phyloP scores from a whole-genome alignment of 1,140 invertebrate genomes.

The Drosophila mojavensis region DNA sequence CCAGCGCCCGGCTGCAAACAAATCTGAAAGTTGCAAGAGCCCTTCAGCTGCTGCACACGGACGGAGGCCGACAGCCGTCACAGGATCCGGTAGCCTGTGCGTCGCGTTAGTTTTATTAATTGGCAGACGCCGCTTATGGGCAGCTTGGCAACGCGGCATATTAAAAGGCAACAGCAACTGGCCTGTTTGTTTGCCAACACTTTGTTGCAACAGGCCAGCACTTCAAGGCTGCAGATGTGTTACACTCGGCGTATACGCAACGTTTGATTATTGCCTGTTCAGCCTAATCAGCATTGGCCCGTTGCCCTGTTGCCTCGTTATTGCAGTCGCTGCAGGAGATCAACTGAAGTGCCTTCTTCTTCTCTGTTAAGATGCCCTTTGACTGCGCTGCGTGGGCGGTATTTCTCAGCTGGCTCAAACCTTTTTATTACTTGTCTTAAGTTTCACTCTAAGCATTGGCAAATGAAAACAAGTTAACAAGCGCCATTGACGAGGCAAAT shows the following conservation, averaged over 20 bases:
- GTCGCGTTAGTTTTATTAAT: constrained; percentile 18
- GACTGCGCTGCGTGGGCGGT: not conserved
- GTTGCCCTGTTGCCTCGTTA: not conserved
- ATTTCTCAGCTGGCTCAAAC: not conserved
- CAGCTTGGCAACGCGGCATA: not conserved
- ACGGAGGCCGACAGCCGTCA: not conserved
- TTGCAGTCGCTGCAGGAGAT: constrained; percentile 2
- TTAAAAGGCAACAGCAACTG: constrained; percentile 4
- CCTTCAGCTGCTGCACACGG: not conserved
- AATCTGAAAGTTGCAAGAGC: constrained; percentile 2
- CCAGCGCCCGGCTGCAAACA: constrained; percentile 3
- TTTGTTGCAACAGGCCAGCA: constrained; percentile 8
- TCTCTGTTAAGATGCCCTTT: not conserved
- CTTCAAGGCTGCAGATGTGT: constrained; percentile 5
- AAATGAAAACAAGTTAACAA: constrained; percentile 74
- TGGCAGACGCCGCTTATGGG: constrained; percentile 29
- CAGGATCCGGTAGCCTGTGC: no score
- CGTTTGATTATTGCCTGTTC: not conserved
- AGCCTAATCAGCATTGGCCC: no score
- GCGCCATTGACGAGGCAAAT: constrained; percentile 2
- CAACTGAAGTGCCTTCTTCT: not conserved
- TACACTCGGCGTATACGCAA: constrained; percentile 16
- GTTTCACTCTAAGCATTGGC: constrained; percentile 3
- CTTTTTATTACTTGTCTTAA: constrained; percentile 1
- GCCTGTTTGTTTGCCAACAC: constrained; percentile 12